Evolutionary conservation across 2,888 invertebrate genomes (phyloP), one percentile per base, ranked within the genome.

Genomic region (Ariolimax columbianus): DNA sequence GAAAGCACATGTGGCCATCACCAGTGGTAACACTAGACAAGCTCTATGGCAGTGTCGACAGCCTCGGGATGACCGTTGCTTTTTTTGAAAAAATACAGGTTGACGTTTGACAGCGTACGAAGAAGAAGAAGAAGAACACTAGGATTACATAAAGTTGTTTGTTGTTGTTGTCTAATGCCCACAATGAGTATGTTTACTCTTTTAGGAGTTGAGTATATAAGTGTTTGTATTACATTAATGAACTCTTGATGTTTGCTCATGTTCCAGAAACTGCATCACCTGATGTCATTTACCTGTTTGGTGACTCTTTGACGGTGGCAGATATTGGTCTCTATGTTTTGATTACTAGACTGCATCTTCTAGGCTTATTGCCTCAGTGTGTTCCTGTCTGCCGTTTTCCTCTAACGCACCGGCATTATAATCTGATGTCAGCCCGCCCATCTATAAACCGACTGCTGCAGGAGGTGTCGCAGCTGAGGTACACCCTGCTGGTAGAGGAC

Each of bases 301-400:
- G 92, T 6, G 87, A 89, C 9, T 89, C 89, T 88, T 91, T 91
- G 86, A 92, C 91, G 0, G 91, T 90, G 26, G 91, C 92, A 11
- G 92, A 92, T 84, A 91, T 92, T 59, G 89, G 90, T 78, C 86
- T 92, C 66, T 88, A 91, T 11, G 89, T 90, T 26, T 85, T 92
- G 11, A 88, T 92, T n/a, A 89, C 85, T 79, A 87, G 92, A 68
- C 86, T 92, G 33, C 83, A 88, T 3, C 87, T 91, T 43, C 88
- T 92, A 43, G 92, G 92, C n/a, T 85, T 92, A 70, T 89, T 91
- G 66, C 78, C 84, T 6, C 87, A 90, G 17, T 90, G 88, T 84
- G 91, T 91, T 80, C 89, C 91, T 9, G 40, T 85, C 19, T 88
- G 88, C 33, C 88, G 85, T 36, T 90, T 88, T 79, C 91, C 92